Evolutionary conservation across 1,140 invertebrate genomes (phyloP).

Genomic region (Dendrolimus kikuchii): DNA sequence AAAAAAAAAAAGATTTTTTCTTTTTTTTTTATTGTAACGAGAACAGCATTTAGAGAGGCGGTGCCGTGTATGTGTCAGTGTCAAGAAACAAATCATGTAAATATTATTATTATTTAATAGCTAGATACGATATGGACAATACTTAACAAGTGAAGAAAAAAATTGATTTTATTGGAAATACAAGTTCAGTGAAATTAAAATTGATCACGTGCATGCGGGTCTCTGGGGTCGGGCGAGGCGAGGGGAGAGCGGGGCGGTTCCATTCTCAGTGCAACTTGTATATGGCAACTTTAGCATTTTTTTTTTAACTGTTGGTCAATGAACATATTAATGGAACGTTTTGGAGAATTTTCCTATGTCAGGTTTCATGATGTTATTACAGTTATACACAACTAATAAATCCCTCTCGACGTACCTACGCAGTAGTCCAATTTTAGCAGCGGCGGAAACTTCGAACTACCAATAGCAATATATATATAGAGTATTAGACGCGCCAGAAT

Average conservation of each 20-base stretch:
- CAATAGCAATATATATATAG: too few relatives aligned
- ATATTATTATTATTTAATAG: constrained; percentile 51
- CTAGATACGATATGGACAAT: constrained; percentile 66
- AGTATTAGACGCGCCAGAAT: too few relatives aligned
- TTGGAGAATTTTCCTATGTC: too few relatives aligned
- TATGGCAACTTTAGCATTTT: too few relatives aligned
- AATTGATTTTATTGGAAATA: constrained; percentile 63
- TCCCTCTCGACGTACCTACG: too few relatives aligned
- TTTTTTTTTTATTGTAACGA: constrained; percentile 31
- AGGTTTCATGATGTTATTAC: too few relatives aligned
- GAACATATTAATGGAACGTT: too few relatives aligned
- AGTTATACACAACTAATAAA: too few relatives aligned
- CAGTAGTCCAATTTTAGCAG: too few relatives aligned
- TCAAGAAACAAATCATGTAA: constrained; percentile 34
- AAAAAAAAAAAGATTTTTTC: constrained; percentile 13
- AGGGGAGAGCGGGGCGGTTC: constrained; percentile 10
- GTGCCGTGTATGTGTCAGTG: constrained; percentile 14
- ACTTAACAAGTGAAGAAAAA: constrained; percentile 65
- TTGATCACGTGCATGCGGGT: constrained; percentile 26
- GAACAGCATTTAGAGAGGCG: constrained; percentile 34
- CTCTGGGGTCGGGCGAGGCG: constrained; percentile 13
- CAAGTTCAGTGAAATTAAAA: constrained; percentile 59
- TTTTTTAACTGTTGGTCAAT: too few relatives aligned
- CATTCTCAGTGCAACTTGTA: neutral
- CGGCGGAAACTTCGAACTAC: too few relatives aligned